Conservation (phyloP, 2,888 invertebrate genomes). For the Cerastis leucographa region DNA sequence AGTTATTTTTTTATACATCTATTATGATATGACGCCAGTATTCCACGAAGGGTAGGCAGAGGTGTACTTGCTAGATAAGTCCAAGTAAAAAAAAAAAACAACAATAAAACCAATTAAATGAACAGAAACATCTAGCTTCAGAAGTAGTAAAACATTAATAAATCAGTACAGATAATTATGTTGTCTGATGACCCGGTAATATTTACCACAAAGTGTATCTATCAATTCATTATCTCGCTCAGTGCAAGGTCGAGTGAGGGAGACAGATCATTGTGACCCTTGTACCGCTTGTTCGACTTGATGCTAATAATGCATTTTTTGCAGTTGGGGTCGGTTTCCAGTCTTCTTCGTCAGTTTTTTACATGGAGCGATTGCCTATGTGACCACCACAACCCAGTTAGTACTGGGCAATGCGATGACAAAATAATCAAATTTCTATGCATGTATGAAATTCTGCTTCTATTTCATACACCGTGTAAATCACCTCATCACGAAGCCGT, state of each 20-base stretch:
- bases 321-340: neutral
- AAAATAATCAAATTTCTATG: too few species aligned
- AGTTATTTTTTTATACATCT: neutral
- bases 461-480: too few species aligned
- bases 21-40: neutral
- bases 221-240: slow-evolving; percentile 49
- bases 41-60: neutral
- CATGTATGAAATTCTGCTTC: too few species aligned
- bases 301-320: neutral
- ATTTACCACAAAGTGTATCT: slow-evolving; percentile 48
- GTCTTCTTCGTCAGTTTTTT: neutral
- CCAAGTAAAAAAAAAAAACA: neutral
- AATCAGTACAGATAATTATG: slow-evolving; percentile 42
- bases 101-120: neutral
- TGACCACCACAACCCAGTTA: neutral
- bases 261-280: slow-evolving; percentile 45
- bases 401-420: too few species aligned
- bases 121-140: slow-evolving; percentile 11
- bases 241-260: slow-evolving; percentile 54
- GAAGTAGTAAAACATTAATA: slow-evolving; percentile 30
- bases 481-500: too few species aligned
- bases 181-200: slow-evolving; percentile 51
- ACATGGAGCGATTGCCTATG: neutral
- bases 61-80: neutral
- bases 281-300: slow-evolving; percentile 1